A percentile compares a stretch with the other conserved stretches of the same genome.
Conservation (phyloP, 2,113 vertebrate species). For the Eolophus roseicapilla region DNA sequence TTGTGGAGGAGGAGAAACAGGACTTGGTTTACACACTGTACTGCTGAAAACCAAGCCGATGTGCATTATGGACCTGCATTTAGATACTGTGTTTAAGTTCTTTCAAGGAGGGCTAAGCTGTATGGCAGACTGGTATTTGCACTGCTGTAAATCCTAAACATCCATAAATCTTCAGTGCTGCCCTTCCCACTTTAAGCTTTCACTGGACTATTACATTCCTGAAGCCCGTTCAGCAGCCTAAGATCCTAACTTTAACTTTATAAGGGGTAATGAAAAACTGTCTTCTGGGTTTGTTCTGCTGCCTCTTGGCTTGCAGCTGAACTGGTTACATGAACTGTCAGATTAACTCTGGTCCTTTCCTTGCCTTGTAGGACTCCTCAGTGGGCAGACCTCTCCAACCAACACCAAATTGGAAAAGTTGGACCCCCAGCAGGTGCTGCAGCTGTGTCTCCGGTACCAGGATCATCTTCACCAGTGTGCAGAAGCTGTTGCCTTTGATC, state of each 20-base stretch:
- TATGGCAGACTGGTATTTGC: not conserved
- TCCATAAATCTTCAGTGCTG: not conserved
- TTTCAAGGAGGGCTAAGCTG: not conserved
- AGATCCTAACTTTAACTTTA: not conserved
- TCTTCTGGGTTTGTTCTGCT: not conserved
- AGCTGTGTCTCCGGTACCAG: slow-evolving; percentile 93
- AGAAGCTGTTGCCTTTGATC: slow-evolving; percentile 95
- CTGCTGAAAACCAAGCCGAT: not conserved
- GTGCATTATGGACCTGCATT: rapidly evolving
- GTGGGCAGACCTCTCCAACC: slow-evolving; percentile 90
- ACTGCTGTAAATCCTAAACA: not conserved
- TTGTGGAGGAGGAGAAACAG: not conserved
- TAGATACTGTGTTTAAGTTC: not conserved
- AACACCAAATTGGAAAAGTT: slow-evolving; percentile 88
- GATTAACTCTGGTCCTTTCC: not conserved
- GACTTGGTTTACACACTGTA: rapidly evolving
- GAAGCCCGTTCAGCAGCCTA: not conserved
- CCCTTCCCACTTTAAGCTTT: not conserved
- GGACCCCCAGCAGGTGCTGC: slow-evolving; percentile 90
- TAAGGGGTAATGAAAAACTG: not conserved
- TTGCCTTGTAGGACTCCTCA: slow-evolving; percentile 82
- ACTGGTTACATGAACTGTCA: not conserved
- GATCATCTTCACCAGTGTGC: slow-evolving; percentile 96
- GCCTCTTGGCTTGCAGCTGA: not conserved
- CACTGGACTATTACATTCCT: not conserved